Evolutionary conservation across 1,140 invertebrate genomes (phyloP).

Genomic region (Bradynema listronoti): DNA sequence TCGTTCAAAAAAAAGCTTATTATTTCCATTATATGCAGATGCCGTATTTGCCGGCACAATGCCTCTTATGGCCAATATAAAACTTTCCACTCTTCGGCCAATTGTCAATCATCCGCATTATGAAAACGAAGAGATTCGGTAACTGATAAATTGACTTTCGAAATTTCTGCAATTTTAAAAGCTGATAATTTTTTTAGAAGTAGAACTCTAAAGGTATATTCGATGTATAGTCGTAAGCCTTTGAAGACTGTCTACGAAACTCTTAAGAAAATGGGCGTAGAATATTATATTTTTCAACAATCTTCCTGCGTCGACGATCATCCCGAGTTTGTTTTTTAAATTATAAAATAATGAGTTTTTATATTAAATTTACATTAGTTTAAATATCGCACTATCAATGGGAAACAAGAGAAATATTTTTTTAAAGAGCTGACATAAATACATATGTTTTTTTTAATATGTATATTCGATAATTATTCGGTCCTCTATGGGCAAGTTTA

Average conservation of each 20-base stretch:
- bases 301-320: conserved; percentile 30
- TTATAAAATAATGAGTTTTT: not conserved
- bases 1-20: conserved; percentile 13
- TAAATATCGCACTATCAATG: not conserved
- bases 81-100: conserved; percentile 67
- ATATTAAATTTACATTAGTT: not conserved
- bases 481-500: too few species aligned
- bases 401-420: not conserved
- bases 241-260: conserved; percentile 40
- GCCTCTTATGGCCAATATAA: conserved; percentile 70
- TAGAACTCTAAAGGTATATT: conserved; percentile 52
- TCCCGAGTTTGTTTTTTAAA: conserved; percentile 26
- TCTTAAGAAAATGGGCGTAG: conserved; percentile 46
- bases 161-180: not conserved
- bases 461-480: too few species aligned
- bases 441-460: too few species aligned
- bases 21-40: conserved; percentile 58
- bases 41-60: conserved; percentile 76
- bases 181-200: conserved; percentile 44
- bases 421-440: not conserved
- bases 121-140: conserved; percentile 68
- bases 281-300: conserved; percentile 51
- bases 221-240: conserved; percentile 50
- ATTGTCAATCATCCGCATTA: conserved; percentile 80
- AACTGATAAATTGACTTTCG: not conserved